Base-by-base conservation (phyloP, 2,888 invertebrate species). In the Tineola bisselliella region DNA sequence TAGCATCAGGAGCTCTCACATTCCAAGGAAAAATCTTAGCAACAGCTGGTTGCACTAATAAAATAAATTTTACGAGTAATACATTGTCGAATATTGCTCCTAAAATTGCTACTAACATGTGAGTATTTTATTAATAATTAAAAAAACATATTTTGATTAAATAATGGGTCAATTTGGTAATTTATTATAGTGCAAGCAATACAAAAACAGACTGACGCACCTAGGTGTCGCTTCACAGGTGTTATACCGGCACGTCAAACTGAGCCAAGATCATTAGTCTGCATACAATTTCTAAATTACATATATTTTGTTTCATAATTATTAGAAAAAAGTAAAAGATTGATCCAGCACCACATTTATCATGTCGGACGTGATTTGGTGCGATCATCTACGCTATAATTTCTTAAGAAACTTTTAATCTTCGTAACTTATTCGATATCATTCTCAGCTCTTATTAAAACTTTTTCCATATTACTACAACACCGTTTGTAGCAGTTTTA, bases 1-100 rank as follows among this genome's bases (percentile, higher is more conserved):
- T 83, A 3, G 84, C 84, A 10, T 76, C 83, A 54, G 87, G 87
- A 43, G 82, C 83, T 60, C 73, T 87, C 74, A 84, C 81, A 73
- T 87, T 84, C 68, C 87, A 88, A 70, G 81, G 84, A 17, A 87
- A 87, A 68, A 80, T 84, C 62, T 69, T 87, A 61, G 74, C 77
- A 44, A 77, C 80, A 59, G 74, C 82, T 43, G 82, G 83, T 12
- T 87, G 87, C 65, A 81, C 81, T 1, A 83, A 81, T 10, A 71
- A 71, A 78, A 30, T 18, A 54, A 84, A 87, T 72, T 79, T 78
- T 66, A 82, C 82, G 12, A 83, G 82, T 12, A 75, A 77, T 63
- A 65, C 75, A 56, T 66, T 74, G 63, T 69, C 70, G 43, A 81
- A 82, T 63, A 70, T 78, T 61, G 76, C 76, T 19, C 71, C 69